Conservation (phyloP, 1,140 invertebrate species). For the Hypsibius dujardini region DNA sequence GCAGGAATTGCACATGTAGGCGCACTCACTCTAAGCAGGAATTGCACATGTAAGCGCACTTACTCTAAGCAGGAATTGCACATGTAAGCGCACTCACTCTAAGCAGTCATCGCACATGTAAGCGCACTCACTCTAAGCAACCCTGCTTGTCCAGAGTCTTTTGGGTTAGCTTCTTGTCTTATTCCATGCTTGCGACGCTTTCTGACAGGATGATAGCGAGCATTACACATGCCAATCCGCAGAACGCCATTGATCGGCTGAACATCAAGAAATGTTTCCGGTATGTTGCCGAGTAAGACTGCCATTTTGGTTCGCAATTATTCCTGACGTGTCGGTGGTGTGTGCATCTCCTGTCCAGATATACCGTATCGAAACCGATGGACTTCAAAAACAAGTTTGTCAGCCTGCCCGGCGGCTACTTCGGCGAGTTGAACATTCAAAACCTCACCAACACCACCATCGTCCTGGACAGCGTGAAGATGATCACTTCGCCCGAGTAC, state of each 20-base stretch:
- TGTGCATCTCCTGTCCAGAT: no score
- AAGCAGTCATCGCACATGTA: no score
- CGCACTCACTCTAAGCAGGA: no score
- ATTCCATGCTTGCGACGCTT: background rate
- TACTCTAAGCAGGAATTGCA: no score
- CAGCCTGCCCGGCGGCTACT: conserved; percentile 6
- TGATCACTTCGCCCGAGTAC: conserved; percentile 15
- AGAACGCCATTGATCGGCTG: background rate
- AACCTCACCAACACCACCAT: conserved; percentile 11
- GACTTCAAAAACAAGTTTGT: conserved; percentile 15
- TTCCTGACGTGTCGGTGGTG: no score
- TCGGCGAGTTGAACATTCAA: conserved; percentile 17
- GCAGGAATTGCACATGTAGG: no score
- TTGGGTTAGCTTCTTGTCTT: background rate
- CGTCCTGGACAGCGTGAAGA: conserved; percentile 10
- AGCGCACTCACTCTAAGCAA: no score
- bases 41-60: no score
- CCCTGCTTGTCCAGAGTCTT: no score
- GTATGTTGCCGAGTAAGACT: background rate
- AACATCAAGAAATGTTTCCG: conserved; percentile 15
- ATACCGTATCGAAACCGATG: background rate
- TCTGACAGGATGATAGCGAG: conserved; percentile 6
- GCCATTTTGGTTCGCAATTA: no score
- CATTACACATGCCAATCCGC: background rate
- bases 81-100: no score